phyloP scores from a whole-genome alignment of 37 sponge, comb jelly and placozoan genomes.

The Oopsacas minuta region DNA sequence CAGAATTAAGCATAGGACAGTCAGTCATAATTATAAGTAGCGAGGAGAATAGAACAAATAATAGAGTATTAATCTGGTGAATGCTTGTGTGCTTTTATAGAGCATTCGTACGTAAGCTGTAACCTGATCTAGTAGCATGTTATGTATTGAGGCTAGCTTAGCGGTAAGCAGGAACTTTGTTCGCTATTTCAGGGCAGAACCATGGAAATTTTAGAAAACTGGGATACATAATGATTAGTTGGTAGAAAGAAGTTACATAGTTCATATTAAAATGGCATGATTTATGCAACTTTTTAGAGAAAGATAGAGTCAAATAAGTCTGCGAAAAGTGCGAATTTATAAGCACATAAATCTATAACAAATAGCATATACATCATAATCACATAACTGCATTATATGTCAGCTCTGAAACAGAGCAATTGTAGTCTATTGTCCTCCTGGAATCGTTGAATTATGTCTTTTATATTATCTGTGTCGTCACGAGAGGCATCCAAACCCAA shows the following conservation, averaged over 20 bases:
- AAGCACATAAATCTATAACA: no score
- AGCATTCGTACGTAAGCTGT: constrained; percentile 4
- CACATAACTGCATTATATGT: neutral
- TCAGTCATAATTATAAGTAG: neutral
- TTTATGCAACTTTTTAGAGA: no score
- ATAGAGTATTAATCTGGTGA: neutral
- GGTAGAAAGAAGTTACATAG: no score
- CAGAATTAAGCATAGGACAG: neutral
- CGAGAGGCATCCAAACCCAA: neutral
- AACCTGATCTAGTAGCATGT: neutral
- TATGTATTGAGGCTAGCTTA: neutral
- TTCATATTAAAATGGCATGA: no score
- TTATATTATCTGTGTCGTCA: neutral
- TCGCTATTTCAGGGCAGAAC: no score
- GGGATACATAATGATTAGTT: no score
- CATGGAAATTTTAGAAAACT: no score
- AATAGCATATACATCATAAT: neutral
- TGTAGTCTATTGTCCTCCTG: neutral
- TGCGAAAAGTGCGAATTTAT: no score
- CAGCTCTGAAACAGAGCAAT: constrained; percentile 11
- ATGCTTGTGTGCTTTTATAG: neutral
- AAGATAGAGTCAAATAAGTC: no score
- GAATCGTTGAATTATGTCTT: neutral
- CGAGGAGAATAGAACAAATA: neutral
- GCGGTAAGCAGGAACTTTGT: no score